A percentile compares a stretch with the other conserved stretches of the same genome.
phyloP scores from a whole-genome alignment of 2,888 invertebrate species.

The Caenorhabditis sp. region DNA sequence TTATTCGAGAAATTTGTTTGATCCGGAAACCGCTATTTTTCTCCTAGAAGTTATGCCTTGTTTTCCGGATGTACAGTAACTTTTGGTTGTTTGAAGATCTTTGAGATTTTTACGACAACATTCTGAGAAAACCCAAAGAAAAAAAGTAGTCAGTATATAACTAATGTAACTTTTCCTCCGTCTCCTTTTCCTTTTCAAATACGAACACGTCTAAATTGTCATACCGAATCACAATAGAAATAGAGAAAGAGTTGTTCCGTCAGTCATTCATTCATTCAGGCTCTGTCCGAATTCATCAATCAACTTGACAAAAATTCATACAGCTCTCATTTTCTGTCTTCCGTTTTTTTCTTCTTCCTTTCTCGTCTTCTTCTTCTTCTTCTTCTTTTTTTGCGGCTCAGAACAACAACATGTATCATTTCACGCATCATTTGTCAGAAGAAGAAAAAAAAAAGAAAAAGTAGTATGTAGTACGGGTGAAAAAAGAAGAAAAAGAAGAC shows the following conservation, averaged over 20 bases:
- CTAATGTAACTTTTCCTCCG: too few species aligned
- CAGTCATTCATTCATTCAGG: neutral
- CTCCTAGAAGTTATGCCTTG: too few species aligned
- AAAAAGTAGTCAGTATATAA: too few species aligned
- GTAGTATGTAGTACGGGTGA: neutral
- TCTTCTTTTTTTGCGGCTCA: slow-evolving; percentile 3
- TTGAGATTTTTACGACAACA: too few species aligned
- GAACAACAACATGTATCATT: slow-evolving; percentile 36
- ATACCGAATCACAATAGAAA: neutral
- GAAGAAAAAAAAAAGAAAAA: slow-evolving; percentile 6
- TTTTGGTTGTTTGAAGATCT: too few species aligned
- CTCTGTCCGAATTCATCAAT: neutral
- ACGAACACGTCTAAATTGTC: neutral
- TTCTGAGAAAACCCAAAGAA: too few species aligned
- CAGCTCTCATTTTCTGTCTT: neutral
- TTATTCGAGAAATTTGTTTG: too few species aligned
- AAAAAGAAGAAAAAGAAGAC: neutral
- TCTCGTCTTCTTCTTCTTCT: neutral
- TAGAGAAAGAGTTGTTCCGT: neutral
- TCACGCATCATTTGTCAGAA: slow-evolving; percentile 44
- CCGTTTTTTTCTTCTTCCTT: neutral
- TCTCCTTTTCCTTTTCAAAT: too few species aligned
- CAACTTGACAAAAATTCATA: neutral
- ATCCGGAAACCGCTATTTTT: too few species aligned
- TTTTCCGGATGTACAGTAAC: too few species aligned